Percentiles rank a stretch among this genome's conserved stretches.
phyloP scores from a whole-genome alignment of 1,140 invertebrate genomes.

The Lamellibrachia luymesi region DNA sequence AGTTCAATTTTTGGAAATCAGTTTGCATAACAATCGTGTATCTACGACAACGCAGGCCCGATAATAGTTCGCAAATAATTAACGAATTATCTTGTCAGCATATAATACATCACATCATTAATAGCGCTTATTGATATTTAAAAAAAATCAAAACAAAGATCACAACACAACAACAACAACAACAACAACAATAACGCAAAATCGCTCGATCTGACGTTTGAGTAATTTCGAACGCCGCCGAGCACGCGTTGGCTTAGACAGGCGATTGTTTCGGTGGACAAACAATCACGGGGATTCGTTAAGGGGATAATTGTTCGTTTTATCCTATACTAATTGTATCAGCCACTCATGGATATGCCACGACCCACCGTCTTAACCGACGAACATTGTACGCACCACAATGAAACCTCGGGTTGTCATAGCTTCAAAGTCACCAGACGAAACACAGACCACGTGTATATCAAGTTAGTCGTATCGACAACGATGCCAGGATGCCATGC shows the following conservation, averaged over 20 bases:
- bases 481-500: not conserved
- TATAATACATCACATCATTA: too few relatives aligned
- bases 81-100: too few relatives aligned
- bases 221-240: not conserved
- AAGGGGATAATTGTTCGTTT: not conserved
- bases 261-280: not conserved
- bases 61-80: not conserved
- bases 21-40: not conserved
- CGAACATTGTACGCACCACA: not conserved
- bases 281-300: not conserved
- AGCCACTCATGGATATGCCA: not conserved
- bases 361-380: not conserved
- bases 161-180: too few relatives aligned
- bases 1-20: not conserved
- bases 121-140: too few relatives aligned
- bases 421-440: not conserved
- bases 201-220: not conserved
- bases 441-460: not conserved
- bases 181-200: not conserved
- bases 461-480: not conserved
- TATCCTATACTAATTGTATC: not conserved
- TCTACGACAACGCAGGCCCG: not conserved
- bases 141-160: too few relatives aligned
- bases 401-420: not conserved
- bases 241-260: not conserved